A percentile compares a stretch with the other conserved stretches of the same genome.
Evolutionary conservation across 2,797 vertebrate genomes (phyloP).

Genomic region (Pseudotriccus pelzelni): DNA sequence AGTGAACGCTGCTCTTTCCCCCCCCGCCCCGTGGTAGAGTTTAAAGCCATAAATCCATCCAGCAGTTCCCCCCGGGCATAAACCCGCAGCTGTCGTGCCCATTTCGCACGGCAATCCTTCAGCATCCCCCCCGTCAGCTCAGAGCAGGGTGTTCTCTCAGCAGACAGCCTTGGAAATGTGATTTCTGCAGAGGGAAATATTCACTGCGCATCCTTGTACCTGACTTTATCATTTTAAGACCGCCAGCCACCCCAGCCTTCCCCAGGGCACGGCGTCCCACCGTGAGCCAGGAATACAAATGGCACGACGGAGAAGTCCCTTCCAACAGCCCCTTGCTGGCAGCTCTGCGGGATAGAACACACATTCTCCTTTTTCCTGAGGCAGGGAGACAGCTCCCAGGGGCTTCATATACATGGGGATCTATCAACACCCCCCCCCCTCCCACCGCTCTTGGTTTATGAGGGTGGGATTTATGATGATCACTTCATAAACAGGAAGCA

Average conservation of each 20-base stretch:
- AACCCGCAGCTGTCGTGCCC: background rate
- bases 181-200: background rate
- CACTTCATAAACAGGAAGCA: slow-evolving; percentile 26
- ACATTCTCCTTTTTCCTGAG: background rate
- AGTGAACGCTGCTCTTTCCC: background rate
- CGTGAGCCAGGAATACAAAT: background rate
- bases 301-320: background rate
- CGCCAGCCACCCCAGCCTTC: background rate
- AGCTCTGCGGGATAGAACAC: background rate
- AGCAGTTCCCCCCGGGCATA: background rate
- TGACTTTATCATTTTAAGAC: background rate
- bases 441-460: background rate
- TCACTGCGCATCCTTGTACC: background rate
- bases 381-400: background rate
- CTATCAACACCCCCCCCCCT: background rate
- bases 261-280: background rate
- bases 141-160: background rate
- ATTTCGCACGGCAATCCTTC: background rate
- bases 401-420: background rate
- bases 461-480: slow-evolving; percentile 24
- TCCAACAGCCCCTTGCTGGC: background rate
- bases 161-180: background rate
- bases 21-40: background rate
- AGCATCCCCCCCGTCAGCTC: background rate
- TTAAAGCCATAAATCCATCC: background rate